phyloP scores from a whole-genome alignment of 2,113 vertebrate species.

The Carassius gibelio region DNA sequence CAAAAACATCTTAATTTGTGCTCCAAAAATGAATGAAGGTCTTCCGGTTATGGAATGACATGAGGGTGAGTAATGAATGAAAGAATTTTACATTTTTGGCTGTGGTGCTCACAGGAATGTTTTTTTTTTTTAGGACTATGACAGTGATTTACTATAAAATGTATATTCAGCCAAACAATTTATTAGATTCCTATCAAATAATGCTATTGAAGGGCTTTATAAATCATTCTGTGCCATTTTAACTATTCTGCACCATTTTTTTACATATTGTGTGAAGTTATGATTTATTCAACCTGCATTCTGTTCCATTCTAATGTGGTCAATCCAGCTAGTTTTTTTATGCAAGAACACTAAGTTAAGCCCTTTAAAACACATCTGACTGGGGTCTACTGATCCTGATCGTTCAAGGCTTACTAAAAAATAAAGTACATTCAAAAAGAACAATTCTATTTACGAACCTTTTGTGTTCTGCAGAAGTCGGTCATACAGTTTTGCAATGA shows the following conservation, averaged over 20 bases:
- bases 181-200: neutral
- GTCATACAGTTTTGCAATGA: neutral
- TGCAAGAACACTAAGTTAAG: neutral
- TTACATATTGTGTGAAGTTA: neutral
- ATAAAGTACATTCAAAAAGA: neutral
- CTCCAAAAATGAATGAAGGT: too few relatives aligned
- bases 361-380: neutral
- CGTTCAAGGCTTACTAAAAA: neutral
- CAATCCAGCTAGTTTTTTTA: neutral
- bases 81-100: neutral
- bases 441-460: neutral
- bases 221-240: neutral
- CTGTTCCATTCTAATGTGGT: neutral
- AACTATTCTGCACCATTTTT: neutral
- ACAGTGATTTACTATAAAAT: neutral
- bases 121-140: neutral
- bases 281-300: neutral
- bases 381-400: conserved; percentile 8
- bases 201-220: neutral
- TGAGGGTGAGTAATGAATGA: too few relatives aligned
- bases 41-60: too few relatives aligned
- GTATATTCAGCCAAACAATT: neutral
- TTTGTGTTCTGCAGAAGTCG: neutral
- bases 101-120: neutral
- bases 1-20: too few relatives aligned